Percentiles rank a stretch among this genome's conserved stretches.
phyloP scores from a whole-genome alignment of 2,113 vertebrate species.

The Osmerus mordax region DNA sequence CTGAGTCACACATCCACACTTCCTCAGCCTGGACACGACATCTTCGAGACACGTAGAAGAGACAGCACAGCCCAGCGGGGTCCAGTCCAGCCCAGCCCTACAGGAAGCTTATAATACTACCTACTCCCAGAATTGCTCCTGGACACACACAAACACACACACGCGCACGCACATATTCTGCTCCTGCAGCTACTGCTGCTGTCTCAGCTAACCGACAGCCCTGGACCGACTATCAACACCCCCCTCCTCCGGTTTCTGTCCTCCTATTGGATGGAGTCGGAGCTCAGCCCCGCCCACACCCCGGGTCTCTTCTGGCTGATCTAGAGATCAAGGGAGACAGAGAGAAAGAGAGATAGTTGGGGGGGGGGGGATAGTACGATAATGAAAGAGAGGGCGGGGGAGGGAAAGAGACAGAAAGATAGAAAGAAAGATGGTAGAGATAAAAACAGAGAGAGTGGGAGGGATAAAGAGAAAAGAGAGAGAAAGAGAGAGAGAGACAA shows the following conservation, averaged over 20 bases:
- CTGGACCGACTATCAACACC: too few species aligned
- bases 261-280: constrained; percentile 8
- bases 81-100: not conserved
- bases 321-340: too few species aligned
- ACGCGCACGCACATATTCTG: not conserved
- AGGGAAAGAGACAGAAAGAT: not conserved
- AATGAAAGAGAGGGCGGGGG: not conserved
- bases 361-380: not conserved
- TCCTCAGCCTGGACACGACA: too few species aligned
- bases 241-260: not conserved
- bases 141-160: not conserved
- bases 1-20: too few species aligned
- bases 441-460: too few species aligned
- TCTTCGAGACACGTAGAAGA: too few species aligned
- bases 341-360: too few species aligned
- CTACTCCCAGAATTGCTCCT: not conserved
- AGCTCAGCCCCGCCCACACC: constrained; percentile 12
- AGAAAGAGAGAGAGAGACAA: not conserved
- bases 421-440: not conserved
- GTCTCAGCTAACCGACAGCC: too few species aligned
- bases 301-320: not conserved
- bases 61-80: not conserved
- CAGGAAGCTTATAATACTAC: not conserved
- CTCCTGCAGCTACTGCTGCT: not conserved
- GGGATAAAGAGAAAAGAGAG: not conserved